Base-by-base conservation (phyloP, 2,797 vertebrate species). In the Crenuchus spilurus region DNA sequence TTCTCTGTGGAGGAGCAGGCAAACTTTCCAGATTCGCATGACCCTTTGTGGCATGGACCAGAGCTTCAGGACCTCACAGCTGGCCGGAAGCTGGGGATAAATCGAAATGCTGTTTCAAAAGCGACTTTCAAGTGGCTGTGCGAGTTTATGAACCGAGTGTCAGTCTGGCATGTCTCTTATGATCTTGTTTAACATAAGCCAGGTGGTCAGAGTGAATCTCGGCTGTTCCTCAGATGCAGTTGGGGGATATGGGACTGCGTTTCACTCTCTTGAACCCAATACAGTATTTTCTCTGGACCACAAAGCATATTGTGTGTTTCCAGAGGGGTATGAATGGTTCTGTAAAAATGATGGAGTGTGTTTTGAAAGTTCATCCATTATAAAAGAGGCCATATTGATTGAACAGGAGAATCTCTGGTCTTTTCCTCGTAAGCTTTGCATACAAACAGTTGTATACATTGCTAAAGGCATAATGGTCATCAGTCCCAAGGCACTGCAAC, bases 11-110 rank as follows among this genome's bases (percentile, higher is more conserved):
- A 57, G 41, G 30, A 26, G 26, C 7, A 20, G 9, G 20, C 9
- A 35, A 33, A 26, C 61, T 39, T 20, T 20, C 61, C 26, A 35
- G 30, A 73, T 83, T 83, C 79, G 72, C 68, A 75, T 72, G 76
- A 70, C 79, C 82, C 64, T 41, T 54, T 35, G 48, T 35, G 16
- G 30, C 35, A 8, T 44, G 16, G 18, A 7, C 13, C 31, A 4
- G 28, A 18, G 67, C 51, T 60, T 18, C 22, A 22, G 18, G 57
- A 33, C 31, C 44, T 60, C 14, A 16, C 78, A 80, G 75, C 76
- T 81, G 77, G 31, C 33, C 35, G 57, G 71, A 77, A 70, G 52
- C 39, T 30, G 28, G n/a, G 33, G 30, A 63, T 46, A 37, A 46
- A 51, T 28, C 58, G n/a, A 46, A 7, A 28, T 11, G 49, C 58